Evolutionary conservation across 2,888 invertebrate species (phyloP).

Genomic region (Agapostemon virescens): DNA sequence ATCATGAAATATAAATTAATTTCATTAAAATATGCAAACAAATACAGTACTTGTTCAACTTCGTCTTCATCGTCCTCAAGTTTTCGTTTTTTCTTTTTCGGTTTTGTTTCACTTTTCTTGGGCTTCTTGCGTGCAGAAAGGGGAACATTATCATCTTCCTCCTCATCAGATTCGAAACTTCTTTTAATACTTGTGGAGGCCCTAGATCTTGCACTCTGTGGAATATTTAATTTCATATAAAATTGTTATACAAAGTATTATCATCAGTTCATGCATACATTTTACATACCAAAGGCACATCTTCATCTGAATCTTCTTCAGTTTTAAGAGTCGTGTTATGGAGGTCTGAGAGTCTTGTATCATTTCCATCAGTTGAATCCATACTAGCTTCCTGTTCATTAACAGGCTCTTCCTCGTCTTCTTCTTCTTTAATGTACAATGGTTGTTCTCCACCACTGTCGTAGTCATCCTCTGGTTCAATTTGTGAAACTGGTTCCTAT

Average conservation of each 20-base stretch:
- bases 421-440: slow-evolving; percentile 81
- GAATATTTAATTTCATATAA: not conserved
- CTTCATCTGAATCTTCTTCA: slow-evolving; percentile 86
- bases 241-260: not conserved
- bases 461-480: slow-evolving; percentile 80
- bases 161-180: slow-evolving; percentile 82
- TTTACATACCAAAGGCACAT: slow-evolving; percentile 86
- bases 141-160: slow-evolving; percentile 84
- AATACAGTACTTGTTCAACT: slow-evolving; percentile 72
- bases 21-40: not conserved
- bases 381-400: slow-evolving; percentile 69
- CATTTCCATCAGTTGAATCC: slow-evolving; percentile 75
- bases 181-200: slow-evolving; percentile 78
- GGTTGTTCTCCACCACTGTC: slow-evolving; percentile 82
- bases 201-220: slow-evolving; percentile 70
- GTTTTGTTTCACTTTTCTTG: slow-evolving; percentile 83
- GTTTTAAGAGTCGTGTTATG: slow-evolving; percentile 79
- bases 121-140: slow-evolving; percentile 86
- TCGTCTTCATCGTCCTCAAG: slow-evolving; percentile 71
- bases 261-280: slow-evolving; percentile 76
- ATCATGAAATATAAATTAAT: not conserved
- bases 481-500: slow-evolving; percentile 84
- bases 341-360: slow-evolving; percentile 77
- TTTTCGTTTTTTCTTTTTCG: slow-evolving; percentile 83
- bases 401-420: slow-evolving; percentile 78